Evolutionary conservation across 2,888 invertebrate genomes (phyloP), one percentile per base, ranked within the genome.

Genomic region (Ferrisia virgata): DNA sequence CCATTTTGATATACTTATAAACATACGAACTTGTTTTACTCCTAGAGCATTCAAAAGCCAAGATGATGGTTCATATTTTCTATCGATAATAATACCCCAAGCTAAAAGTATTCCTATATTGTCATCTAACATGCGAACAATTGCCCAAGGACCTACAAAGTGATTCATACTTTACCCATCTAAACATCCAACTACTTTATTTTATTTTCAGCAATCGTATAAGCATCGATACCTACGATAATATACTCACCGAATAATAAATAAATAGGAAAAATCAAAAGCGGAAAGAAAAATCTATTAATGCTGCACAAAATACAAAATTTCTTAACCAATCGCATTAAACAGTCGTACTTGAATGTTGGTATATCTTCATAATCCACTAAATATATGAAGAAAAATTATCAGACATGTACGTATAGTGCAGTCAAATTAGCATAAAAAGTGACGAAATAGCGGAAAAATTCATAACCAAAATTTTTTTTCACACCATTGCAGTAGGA

Each of bases 41-140:
- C 80, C 80, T 1, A 47, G 5, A 11, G 11, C 5, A 31, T 53
- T 22, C 18, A 47, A n/a, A 25, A 6, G 11, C 53, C 15, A 80
- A 22, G 40, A 43, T 11, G 79, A 25, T 18, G 40, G 58, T n/a
- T 72, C 47, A 25, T 53, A 80, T 18, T 25, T 28, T 1, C 93
- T 93, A 87, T 92, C 92, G 72, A 97, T 92, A 86, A 93, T 91
- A 87, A 95, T 94, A 13, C 96, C 96, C 95, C 95, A 96, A 0
- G 95, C 93, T 89, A 97, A 97, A 86, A 95, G 92, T 0, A 93
- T 90, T 9, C 96, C 96, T 72, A 92, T 90, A 86, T 94, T 91
- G 85, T 93, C 93, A 87, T 95, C 94, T 85, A 96, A 92, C 15
- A 97, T 90, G 88, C 95, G 94, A 2, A 96, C 96, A 85, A 96